Base-by-base conservation (phyloP, 2,113 vertebrate genomes). In the Syngnathus floridae region DNA sequence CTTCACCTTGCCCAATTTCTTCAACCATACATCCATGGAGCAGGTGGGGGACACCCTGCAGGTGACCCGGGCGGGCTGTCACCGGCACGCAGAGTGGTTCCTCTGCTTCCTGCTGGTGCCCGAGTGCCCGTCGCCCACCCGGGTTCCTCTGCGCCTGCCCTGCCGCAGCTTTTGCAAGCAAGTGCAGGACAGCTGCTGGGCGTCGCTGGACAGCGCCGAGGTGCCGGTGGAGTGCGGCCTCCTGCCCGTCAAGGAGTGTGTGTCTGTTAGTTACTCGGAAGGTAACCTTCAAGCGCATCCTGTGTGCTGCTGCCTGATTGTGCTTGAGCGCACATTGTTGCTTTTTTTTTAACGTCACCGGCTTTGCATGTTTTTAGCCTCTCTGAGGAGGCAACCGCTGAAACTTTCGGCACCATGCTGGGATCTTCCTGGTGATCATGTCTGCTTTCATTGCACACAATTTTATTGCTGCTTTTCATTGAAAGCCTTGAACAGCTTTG, bases 71-170 rank as follows among this genome's bases (percentile, higher is more conserved):
- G 90, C 88, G 0, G 84, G 65, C 71, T 95, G 95, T 84, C 95
- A 95, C 90, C 91, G 63, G 71, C 87, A 88, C 70, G 48, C 93
- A 68, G 88, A 93, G 79, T 90, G 91, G 90, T 96, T 98, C 84
- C 87, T 95, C 78, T 97, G 96, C 87, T 92, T 94, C 79, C 91
- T 96, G 71, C 86, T 95, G 89, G 89, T 84, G 1, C 93, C 95
- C 0, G 71, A 78, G 58, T 95, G 93, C 58, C 77, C 74, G 0
- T 64, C 80, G 0, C 12, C 35, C 63, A 76, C 88, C 60, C 0
- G 66, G 0, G 9, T 21, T 3, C 65, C 62, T n/a, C n/a, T 14
- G 12, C 66, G 46, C 63, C 88, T 88, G 2, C 94, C 94, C 0
- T 95, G 95, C 75, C 93, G 92, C 65, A 91, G 93, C 84, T 92